Base-by-base conservation (phyloP, 23 tunicate genomes). In the Phallusia fumigata region DNA sequence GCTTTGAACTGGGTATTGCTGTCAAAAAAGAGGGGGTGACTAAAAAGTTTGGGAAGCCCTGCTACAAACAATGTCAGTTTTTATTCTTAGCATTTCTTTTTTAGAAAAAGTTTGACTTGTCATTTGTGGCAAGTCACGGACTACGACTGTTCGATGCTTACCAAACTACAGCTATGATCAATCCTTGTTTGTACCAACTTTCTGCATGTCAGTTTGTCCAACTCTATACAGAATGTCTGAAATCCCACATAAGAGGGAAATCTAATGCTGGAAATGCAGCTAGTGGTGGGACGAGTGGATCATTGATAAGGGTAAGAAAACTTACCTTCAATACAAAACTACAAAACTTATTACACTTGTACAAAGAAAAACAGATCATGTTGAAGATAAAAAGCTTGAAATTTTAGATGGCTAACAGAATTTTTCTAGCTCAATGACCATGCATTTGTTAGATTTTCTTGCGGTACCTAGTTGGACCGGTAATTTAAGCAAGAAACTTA, bases 191-290 rank as follows among this genome's bases (percentile, higher is more conserved):
- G 32, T 86, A 89, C 35, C 78, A 75, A 6, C n/a, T 82, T 45
- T 72, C 94, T 33, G 90, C 98, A 18, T 74, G 78, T 76, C 47
- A 75, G 44, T 89, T 94, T 76, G 74, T 89, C 33, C 36, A 31
- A 22, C 31, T 88, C 34, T 86, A 75, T 65, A 58, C 51, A 28
- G 40, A 75, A 0, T 79, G 86, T 36, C 53, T 94, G 75, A 80
- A 79, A 75, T 47, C 80, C 0, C 52, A 73, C 45, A 18, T 81
- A 0, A 36, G 91, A 28, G 91, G 91, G 0, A 82, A 88, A 45
- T 33, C 79, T 21, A 79, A 75, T 49, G 79, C 53, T 84, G 77
- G 82, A 64, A 64, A 32, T 36, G 35, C 35, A 32, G 21, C 80
- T 10, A 33, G 35, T 79, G 82, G 78, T 35, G 78, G 78, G 32